Evolutionary conservation across 2,797 vertebrate genomes (phyloP), one percentile per base, ranked within the genome.

Genomic region (Sebastes iracundus): DNA sequence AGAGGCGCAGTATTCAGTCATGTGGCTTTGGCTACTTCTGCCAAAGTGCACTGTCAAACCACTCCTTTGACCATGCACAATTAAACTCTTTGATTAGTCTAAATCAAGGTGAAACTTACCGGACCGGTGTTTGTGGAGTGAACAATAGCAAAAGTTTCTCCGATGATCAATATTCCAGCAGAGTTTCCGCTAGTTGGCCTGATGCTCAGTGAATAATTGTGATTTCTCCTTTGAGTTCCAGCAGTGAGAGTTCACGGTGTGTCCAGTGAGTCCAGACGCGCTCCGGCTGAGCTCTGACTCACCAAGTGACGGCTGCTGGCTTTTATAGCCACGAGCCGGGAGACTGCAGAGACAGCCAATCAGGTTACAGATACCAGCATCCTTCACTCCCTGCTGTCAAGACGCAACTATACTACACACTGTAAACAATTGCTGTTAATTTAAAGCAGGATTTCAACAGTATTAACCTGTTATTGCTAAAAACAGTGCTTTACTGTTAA

Each of bases 321-420:
- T 46, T 91, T 93, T 94, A 92, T 93, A 93, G 14, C 10, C 27
- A 13, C 63, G 6, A 42, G 80, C 80, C 82, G 3, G 78, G 86
- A 89, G 82, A 82, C 88, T 81, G 85, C 56, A 66, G 18, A 14
- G 55, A 5, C 77, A 84, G n/a, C 94, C 93, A 94, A 94, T 95
- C 88, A 87, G 2, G 33, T 13, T 9, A 6, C 72, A 73, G 52
- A 27, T 18, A 28, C 12, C 16, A 67, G 71, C 90, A 83, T 87
- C 74, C 35, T 72, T 75, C 60, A 22, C 33, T 35, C 35, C 55
- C 11, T 0, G n/a, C 46, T 3, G 4, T 1, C 6, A 1, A 20
- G 72, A 68, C 75, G 12, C 22, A 2, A 14, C 20, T 8, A 49
- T 49, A 42, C 13, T 38, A 38, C 12, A 14, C 38, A 14, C 38